Base-by-base conservation (phyloP, 2,797 vertebrate species). In the Acanthopagrus latus region DNA sequence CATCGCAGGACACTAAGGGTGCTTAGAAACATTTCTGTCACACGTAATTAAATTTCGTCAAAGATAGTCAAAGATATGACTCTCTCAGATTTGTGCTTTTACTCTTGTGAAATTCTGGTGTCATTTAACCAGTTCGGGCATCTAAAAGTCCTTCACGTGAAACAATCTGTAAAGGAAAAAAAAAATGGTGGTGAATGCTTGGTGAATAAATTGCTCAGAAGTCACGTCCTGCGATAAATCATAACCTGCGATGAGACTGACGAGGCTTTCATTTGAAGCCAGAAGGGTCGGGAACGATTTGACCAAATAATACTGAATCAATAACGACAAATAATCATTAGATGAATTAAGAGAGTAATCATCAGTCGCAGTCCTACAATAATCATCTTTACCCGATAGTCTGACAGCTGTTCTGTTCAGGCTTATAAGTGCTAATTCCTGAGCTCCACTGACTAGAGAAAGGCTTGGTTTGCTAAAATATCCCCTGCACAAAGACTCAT, bases 291-390 rank as follows among this genome's bases (percentile, higher is more conserved):
- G 16, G 33, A 71, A 44, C 25, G 58, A 66, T 51, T 67, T 1
- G 0, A 72, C 21, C 52, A 74, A 78, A 71, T 51, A 67, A 81
- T 55, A 71, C 71, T 81, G 17, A 60, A 23, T 79, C 13, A 38
- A 72, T 66, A 38, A 7, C 64, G 17, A 62, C 62, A 68, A 82
- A 48, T 43, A 38, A 74, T 71, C 14, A 58, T 54, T 20, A 50
- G 3, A 62, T 44, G 55, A 64, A 70, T 46, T 20, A 60, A 54
- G 9, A 25, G 16, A 73, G 76, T 27, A 67, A 73, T 55, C 27
- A 72, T 52, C 14, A 44, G 50, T 18, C 17, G 21, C 47, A 59
- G 46, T 43, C 59, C 10, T 21, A 18, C 27, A 44, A 60, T 74
- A 63, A 48, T 74, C 48, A 23, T 57, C 47, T 51, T 18, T 18